These are phyloP conservation scores for Gyps fulvus DNA, from an alignment of 2,113 vertebrate genomes.

Conservation along the genomic window DNA sequence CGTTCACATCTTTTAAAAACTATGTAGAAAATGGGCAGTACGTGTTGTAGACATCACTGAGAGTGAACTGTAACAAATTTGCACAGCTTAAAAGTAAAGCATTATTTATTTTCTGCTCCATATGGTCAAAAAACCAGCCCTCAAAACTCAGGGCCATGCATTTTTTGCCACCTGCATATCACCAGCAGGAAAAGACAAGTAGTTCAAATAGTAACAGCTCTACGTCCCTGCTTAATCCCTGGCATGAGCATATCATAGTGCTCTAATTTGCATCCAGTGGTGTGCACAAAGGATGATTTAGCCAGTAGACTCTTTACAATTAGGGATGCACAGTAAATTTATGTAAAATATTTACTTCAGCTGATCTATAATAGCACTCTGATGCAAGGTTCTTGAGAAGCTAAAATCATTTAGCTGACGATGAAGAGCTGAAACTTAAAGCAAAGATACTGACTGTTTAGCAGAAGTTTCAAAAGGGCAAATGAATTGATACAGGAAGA, in stretches of 20 bases:
- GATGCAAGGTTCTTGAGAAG: neutral
- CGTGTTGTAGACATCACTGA: neutral
- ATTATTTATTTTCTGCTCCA: neutral
- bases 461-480: neutral
- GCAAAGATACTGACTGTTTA: neutral
- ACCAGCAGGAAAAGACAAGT: neutral
- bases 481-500: neutral
- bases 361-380: neutral
- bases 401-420: neutral
- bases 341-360: neutral
- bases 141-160: neutral
- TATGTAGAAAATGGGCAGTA: neutral
- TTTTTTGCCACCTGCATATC: neutral
- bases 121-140: accelerated
- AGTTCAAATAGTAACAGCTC: neutral
- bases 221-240: neutral
- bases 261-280: neutral
- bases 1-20: neutral
- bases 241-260: neutral
- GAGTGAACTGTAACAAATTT: neutral
- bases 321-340: neutral
- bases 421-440: neutral
- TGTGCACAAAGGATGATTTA: neutral
- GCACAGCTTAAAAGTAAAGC: neutral
- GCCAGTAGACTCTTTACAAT: neutral